A percentile compares a stretch with the other conserved stretches of the same genome.
Conservation (phyloP, 2,113 vertebrate genomes). For the Dinomys branickii region DNA sequence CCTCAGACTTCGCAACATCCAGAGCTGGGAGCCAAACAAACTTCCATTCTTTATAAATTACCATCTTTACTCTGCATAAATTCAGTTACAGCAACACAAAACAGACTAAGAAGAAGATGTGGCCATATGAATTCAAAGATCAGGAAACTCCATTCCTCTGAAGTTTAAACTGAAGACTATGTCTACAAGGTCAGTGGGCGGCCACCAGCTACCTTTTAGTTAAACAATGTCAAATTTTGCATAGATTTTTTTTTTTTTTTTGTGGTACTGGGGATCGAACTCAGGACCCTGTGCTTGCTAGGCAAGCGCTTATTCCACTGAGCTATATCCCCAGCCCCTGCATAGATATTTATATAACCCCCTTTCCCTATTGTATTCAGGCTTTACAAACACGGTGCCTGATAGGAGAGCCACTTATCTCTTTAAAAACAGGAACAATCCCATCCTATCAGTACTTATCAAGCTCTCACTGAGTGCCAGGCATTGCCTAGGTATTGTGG, state of each 20-base stretch:
- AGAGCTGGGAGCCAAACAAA: background rate
- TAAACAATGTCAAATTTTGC: no score
- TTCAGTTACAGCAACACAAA: background rate
- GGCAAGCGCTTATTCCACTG: no score
- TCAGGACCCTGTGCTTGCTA: no score
- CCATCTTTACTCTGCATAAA: background rate
- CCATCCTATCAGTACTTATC: no score
- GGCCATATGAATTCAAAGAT: background rate
- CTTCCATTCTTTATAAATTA: background rate
- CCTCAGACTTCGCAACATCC: background rate
- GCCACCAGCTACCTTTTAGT: rapidly evolving
- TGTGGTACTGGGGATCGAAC: no score
- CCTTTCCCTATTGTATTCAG: background rate
- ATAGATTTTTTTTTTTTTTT: no score
- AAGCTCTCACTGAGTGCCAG: no score
- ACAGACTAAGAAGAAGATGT: background rate
- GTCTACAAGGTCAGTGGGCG: background rate
- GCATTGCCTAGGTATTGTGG: rapidly evolving
- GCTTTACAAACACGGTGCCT: background rate
- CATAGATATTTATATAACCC: background rate
- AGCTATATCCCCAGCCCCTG: no score
- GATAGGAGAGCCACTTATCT: background rate
- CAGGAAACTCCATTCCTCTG: background rate
- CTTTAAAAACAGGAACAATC: background rate
- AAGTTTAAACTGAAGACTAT: background rate